Percentiles rank a stretch among this genome's conserved stretches.
Conservation (phyloP, 2,797 vertebrate genomes). For the Epinephelus coioides region DNA sequence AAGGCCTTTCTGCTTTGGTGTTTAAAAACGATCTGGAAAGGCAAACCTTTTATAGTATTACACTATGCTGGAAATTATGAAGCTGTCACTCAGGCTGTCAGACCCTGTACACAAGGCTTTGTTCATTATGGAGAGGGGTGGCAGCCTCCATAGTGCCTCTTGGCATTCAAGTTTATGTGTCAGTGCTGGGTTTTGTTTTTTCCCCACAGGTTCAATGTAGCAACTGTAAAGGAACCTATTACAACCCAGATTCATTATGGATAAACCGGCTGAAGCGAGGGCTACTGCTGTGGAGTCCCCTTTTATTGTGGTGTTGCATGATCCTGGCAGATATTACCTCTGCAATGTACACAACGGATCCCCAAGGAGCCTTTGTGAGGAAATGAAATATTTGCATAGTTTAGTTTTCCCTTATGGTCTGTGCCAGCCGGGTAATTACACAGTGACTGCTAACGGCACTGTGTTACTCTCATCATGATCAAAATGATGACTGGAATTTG, state of each 20-base stretch:
- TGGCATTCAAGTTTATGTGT: conserved; percentile 44
- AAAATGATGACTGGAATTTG: conserved; percentile 60
- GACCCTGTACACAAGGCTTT: conserved; percentile 44
- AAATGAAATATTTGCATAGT: conserved; percentile 70
- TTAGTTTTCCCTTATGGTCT: conserved; percentile 58
- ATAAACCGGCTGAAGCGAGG: conserved; percentile 28
- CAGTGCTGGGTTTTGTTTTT: neutral
- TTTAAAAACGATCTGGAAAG: conserved; percentile 58
- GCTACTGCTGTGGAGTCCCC: conserved; percentile 39
- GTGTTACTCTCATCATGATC: conserved; percentile 73
- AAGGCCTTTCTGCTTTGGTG: conserved; percentile 49
- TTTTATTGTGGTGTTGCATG: conserved; percentile 1
- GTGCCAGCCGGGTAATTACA: conserved; percentile 74
- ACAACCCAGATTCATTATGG: conserved; percentile 3
- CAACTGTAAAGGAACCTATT: conserved; percentile 41
- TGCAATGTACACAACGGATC: conserved; percentile 60
- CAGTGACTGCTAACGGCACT: conserved; percentile 59
- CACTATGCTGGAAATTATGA: conserved; percentile 62
- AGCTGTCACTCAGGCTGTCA: conserved; percentile 70
- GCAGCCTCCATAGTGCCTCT: conserved; percentile 28
- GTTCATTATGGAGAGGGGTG: conserved; percentile 38
- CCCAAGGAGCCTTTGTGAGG: conserved; percentile 58
- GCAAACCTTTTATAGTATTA: conserved; percentile 58
- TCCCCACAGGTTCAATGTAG: conserved; percentile 15
- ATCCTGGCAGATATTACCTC: conserved; percentile 53